phyloP scores from a whole-genome alignment of 2,888 invertebrate genomes.

The Macrophya annulata region DNA sequence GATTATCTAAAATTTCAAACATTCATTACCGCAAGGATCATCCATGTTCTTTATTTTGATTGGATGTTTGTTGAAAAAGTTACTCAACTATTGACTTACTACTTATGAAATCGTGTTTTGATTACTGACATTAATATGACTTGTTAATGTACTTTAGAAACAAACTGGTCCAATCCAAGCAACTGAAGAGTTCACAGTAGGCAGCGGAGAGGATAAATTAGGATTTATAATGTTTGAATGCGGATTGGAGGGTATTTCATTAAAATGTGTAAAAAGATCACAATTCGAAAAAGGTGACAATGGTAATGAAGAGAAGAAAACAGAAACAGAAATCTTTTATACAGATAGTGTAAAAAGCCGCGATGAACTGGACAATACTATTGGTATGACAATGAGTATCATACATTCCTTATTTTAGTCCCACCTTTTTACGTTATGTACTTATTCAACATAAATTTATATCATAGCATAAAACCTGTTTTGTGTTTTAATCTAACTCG shows the following conservation, averaged over 20 bases:
- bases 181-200: constrained; percentile 81
- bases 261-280: constrained; percentile 89
- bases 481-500: background rate
- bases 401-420: background rate
- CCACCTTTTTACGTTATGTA: constrained; percentile 16
- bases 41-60: too few species aligned
- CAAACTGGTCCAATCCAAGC: constrained; percentile 73
- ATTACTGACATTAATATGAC: constrained; percentile 55
- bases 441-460: background rate
- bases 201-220: constrained; percentile 83
- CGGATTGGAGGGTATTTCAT: constrained; percentile 94
- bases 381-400: constrained; percentile 62
- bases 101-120: constrained; percentile 16
- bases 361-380: constrained; percentile 76
- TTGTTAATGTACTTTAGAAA: constrained; percentile 65
- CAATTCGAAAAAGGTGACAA: constrained; percentile 88
- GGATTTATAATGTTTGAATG: constrained; percentile 99
- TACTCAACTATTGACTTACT: constrained; percentile 45
- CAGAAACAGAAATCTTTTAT: constrained; percentile 73
- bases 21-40: too few species aligned
- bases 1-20: background rate
- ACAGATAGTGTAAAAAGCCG: constrained; percentile 77
- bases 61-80: too few species aligned
- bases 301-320: constrained; percentile 82
- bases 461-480: background rate